Evolutionary conservation across 2,797 vertebrate species (phyloP).

Genomic region (Phalloptychus januarius): DNA sequence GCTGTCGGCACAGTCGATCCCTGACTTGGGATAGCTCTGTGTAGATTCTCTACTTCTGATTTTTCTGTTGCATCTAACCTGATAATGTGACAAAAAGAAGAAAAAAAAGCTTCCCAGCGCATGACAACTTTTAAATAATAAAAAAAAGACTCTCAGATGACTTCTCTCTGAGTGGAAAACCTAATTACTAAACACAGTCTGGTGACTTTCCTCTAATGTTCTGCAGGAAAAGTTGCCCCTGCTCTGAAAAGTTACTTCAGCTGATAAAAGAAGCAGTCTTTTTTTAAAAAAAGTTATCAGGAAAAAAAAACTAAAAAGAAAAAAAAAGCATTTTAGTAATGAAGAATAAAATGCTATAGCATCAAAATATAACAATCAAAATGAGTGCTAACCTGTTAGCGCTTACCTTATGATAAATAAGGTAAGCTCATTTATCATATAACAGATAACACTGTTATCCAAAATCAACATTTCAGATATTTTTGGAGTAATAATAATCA

Average conservation of each 20-base stretch:
- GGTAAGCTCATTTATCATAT: neutral
- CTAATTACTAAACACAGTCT: constrained; percentile 47
- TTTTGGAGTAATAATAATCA: neutral
- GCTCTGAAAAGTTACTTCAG: neutral
- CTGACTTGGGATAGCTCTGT: neutral
- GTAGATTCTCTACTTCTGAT: neutral
- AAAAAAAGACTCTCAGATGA: constrained; percentile 64
- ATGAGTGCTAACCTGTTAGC: neutral
- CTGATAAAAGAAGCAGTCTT: neutral
- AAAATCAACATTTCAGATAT: neutral
- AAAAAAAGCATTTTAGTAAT: neutral
- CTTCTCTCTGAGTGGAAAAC: constrained; percentile 59
- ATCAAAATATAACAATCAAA: neutral
- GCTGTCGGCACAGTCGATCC: constrained; percentile 22
- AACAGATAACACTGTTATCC: neutral
- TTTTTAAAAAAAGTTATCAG: neutral
- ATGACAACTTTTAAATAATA: constrained; percentile 28
- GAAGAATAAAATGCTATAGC: neutral
- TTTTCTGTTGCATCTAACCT: neutral
- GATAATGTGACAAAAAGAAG: neutral
- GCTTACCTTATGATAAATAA: no score
- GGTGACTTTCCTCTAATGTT: constrained; percentile 17
- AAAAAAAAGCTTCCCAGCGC: constrained; percentile 1
- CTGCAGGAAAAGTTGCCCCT: neutral
- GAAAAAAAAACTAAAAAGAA: neutral